Base-by-base conservation (phyloP, 2,888 invertebrate species). In the Eugnorisma glareosa region DNA sequence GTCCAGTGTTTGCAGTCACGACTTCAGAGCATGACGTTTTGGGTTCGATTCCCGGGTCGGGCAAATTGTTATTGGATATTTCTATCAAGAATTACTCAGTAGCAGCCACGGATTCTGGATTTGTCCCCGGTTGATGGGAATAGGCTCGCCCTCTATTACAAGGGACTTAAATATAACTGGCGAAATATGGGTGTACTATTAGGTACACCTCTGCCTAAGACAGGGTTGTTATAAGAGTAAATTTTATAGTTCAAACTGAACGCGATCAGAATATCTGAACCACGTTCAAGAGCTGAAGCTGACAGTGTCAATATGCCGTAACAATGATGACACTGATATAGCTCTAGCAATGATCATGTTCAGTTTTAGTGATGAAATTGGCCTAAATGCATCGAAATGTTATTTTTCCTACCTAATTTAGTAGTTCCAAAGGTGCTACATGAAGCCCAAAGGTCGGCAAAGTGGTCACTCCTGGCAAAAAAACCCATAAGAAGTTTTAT, bases 401-500 rank as follows among this genome's bases (percentile, higher is more conserved):
- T 71, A 21, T n/a, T 64, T 1, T 40, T n/a, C 10, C 2, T 40
- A 15, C 15, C 64, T 11, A n/a, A n/a, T 18, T 2, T 28, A 21
- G 10, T 21, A 59, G 31, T 59, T 59, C 31, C 21, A 59, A 59
- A 59, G 59, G 1, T 31, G 18, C 18, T 31, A 59, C 18, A 59
- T 18, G 31, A 59, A 59, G 31, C 31, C 21, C 59, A 61, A 61
- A 61, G 31, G 21, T 61, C 10, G 4, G 59, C 59, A 61, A 61
- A 61, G 35, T 61, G 21, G 59, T 61, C 21, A 18, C n/a, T 40
- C n/a, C 3, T 15, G 15, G 15, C 37, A 40, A 11, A 51, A 37
- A 43, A 82, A 37, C 35, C 15, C 18, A 45, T n/a, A 73, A 48
- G 5, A 43, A 11, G 6, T 54, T 67, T 48, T 67, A 64, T 48